A percentile compares a stretch with the other conserved stretches of the same genome.
Evolutionary conservation across 2,888 invertebrate species (phyloP).

Genomic region (Chrysolina haemoptera): DNA sequence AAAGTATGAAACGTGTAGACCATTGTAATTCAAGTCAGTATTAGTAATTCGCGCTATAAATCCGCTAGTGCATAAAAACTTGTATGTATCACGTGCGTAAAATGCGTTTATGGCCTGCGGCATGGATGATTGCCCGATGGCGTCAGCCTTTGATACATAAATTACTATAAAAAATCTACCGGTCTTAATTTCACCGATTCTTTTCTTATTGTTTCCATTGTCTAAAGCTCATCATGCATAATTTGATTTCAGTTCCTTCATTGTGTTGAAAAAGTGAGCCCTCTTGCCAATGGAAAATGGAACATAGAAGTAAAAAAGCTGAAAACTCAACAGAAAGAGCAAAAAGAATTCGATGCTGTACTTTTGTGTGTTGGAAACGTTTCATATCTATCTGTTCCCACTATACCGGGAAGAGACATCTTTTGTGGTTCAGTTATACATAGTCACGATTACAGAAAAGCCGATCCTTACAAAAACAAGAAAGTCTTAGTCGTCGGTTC

Average conservation of each 20-base stretch:
- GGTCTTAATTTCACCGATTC: too few species aligned
- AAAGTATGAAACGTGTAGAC: too few species aligned
- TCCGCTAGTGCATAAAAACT: too few species aligned
- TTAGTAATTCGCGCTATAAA: too few species aligned
- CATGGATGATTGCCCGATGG: too few species aligned
- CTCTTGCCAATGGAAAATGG: conserved; percentile 73
- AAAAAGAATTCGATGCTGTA: conserved; percentile 80
- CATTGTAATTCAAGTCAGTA: too few species aligned
- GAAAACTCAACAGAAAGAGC: conserved; percentile 69
- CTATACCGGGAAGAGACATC: conserved; percentile 76
- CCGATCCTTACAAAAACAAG: conserved; percentile 77
- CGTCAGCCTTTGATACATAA: too few species aligned
- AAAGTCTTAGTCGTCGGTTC: conserved; percentile 87
- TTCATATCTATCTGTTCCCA: conserved; percentile 80
- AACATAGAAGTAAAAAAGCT: conserved; percentile 74
- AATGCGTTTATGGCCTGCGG: too few species aligned
- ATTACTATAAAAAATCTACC: too few species aligned
- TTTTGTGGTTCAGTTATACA: conserved; percentile 76
- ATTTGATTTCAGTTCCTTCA: conserved; percentile 57
- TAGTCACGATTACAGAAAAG: conserved; percentile 87
- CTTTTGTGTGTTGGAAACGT: conserved; percentile 90
- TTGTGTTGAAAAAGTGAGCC: conserved; percentile 61
- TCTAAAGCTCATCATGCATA: conserved; percentile 5
- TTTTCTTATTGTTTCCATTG: too few species aligned
- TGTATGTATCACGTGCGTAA: too few species aligned